Conservation (phyloP, 2,797 vertebrate genomes). For the Spinibarbus caldwelli region DNA sequence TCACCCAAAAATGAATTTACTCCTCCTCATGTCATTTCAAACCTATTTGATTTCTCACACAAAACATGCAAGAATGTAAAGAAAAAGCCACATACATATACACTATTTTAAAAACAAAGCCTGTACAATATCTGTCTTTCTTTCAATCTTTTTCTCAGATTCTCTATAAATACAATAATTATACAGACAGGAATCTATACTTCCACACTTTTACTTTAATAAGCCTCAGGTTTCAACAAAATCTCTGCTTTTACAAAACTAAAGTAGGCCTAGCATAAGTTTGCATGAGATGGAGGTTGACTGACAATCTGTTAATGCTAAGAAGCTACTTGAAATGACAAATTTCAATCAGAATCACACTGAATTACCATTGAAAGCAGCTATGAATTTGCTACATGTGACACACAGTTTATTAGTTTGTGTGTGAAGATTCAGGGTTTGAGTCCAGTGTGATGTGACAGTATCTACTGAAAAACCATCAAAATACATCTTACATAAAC, state of each 20-base stretch:
- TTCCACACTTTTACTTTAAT: background rate
- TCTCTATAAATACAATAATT: background rate
- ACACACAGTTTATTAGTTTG: background rate
- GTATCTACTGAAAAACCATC: background rate
- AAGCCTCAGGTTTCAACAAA: background rate
- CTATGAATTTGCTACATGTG: background rate
- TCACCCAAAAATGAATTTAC: background rate
- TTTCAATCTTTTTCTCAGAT: background rate
- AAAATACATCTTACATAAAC: constrained; percentile 9
- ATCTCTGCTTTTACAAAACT: background rate
- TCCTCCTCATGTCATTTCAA: background rate
- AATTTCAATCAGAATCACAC: background rate
- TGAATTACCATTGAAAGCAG: background rate
- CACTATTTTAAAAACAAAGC: background rate
- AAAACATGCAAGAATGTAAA: background rate
- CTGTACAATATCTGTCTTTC: background rate
- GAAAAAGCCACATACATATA: background rate
- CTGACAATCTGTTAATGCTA: background rate
- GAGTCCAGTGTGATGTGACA: background rate
- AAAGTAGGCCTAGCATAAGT: background rate
- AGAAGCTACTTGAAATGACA: background rate
- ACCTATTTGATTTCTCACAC: background rate
- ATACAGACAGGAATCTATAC: background rate
- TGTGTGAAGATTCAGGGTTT: background rate
- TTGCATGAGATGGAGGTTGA: background rate